These are phyloP conservation scores for Eledona agricola DNA, from an alignment of 2,888 invertebrate genomes.

Conservation along the genomic window DNA sequence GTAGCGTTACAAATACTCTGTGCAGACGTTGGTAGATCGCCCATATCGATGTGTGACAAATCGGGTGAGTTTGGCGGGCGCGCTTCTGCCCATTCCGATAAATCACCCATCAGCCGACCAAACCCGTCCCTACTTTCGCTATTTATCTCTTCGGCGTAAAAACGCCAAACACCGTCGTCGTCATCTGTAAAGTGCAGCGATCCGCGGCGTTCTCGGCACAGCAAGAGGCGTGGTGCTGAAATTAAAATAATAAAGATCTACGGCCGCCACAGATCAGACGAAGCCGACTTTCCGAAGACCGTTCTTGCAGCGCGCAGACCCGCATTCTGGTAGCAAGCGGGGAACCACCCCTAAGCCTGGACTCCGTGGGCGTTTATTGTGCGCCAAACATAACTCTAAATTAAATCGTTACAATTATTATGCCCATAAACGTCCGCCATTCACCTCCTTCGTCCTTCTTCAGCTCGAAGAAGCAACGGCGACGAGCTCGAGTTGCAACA, in stretches of 20 bases:
- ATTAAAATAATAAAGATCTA: slow-evolving; percentile 39
- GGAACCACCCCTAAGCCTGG: too few species aligned
- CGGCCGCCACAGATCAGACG: slow-evolving; percentile 25
- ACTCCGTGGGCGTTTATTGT: too few species aligned
- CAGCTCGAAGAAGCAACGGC: not conserved
- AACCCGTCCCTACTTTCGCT: slow-evolving; percentile 16
- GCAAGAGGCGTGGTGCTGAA: slow-evolving; percentile 35
- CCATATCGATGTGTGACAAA: too few species aligned
- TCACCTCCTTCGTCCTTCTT: slow-evolving; percentile 9
- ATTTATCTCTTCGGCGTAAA: slow-evolving; percentile 18
- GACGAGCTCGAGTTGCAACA: not conserved
- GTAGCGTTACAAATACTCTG: too few species aligned
- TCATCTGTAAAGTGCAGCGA: slow-evolving; percentile 34
- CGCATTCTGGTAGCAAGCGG: too few species aligned
- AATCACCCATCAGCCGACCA: slow-evolving; percentile 17
- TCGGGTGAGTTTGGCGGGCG: too few species aligned
- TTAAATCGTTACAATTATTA: slow-evolving; percentile 32
- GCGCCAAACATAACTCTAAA: slow-evolving; percentile 25
- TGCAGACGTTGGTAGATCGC: too few species aligned
- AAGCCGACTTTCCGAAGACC: slow-evolving; percentile 21
- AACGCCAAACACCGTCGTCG: slow-evolving; percentile 31
- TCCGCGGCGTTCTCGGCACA: slow-evolving; percentile 32
- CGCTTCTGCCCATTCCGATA: too few species aligned
- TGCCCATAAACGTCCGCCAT: slow-evolving; percentile 26
- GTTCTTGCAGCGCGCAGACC: slow-evolving; percentile 24